Base-by-base conservation (phyloP, 2,113 vertebrate species). In the Pogona vitticeps region DNA sequence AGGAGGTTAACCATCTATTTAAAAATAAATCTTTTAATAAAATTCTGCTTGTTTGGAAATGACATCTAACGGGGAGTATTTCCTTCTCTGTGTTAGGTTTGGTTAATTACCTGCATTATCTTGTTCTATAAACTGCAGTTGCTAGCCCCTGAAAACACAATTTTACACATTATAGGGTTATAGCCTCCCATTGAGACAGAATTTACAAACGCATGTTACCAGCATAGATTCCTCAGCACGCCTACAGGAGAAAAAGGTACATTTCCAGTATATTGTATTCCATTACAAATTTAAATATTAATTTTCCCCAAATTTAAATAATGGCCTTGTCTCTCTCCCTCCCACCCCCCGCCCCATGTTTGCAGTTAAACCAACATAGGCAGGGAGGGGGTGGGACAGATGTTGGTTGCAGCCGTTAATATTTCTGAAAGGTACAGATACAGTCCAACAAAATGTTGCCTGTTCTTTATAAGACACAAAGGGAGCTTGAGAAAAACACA, bases 131-230 rank as follows among this genome's bases (percentile, higher is more conserved):
- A 90, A 38, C 36, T 89, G 67, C 14, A 76, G 42, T 85, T 78
- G 85, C 38, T 91, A 73, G 80, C 63, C 86, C 17, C 68, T 56
- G 67, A 91, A 95, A 94, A 90, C 26, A 86, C 17, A 88, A n/a
- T 86, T 89, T 86, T 93, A 56, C 76, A 93, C 70, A 2, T 33
- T 77, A 90, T 68, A 83, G 85, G 13, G 84, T 15, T 21, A n/a
- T 77, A 83, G 26, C 10, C 1, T 68, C 65, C 82, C 12, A 72
- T 28, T 86, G 68, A 88, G 72, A 91, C 87, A 90, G 89, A 91
- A 80, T 9, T 70, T 0, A 0, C 3, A 76, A 85, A 85, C 71
- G 52, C 52, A 70, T 59, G 40, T 68, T 80, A 85, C 59, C 63
- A 0, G 0, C 0, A 0, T 46, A 52, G 65, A 85, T 76, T 67